phyloP scores from a whole-genome alignment of 2,797 vertebrate genomes.

The Myotis planiceps region DNA sequence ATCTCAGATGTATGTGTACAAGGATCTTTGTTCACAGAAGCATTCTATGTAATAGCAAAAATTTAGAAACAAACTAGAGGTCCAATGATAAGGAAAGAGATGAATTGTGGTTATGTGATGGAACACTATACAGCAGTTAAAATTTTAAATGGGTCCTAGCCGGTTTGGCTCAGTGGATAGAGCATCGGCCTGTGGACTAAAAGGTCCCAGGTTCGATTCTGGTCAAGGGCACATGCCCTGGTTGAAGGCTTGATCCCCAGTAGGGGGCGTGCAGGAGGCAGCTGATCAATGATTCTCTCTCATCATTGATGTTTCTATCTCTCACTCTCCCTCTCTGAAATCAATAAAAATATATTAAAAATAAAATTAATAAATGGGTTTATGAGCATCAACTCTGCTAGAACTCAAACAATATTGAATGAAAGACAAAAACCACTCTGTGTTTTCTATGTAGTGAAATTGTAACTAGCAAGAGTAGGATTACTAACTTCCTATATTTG shows the following conservation, averaged over 20 bases:
- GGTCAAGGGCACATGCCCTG: too few relatives aligned
- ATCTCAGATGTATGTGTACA: not conserved
- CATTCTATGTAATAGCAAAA: not conserved
- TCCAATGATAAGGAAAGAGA: not conserved
- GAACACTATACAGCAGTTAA: not conserved
- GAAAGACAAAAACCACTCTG: not conserved
- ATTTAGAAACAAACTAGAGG: not conserved
- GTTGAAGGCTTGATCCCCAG: too few relatives aligned
- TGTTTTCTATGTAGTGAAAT: not conserved
- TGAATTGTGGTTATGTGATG: not conserved
- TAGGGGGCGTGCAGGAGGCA: too few relatives aligned
- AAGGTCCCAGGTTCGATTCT: too few relatives aligned
- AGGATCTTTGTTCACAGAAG: not conserved
- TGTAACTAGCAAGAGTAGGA: not conserved
- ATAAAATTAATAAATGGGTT: not conserved
- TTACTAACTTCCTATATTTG: not conserved
- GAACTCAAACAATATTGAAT: not conserved
- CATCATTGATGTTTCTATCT: too few relatives aligned
- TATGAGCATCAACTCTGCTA: not conserved
- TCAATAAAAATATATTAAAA: too few relatives aligned
- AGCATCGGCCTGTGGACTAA: too few relatives aligned
- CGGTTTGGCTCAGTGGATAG: too few relatives aligned
- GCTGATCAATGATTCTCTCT: too few relatives aligned
- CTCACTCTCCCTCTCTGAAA: too few relatives aligned
- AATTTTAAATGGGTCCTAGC: not conserved